Evolutionary conservation across 2,113 vertebrate genomes (phyloP), one percentile per base, ranked within the genome.

Genomic region (Malurus cyaneus): DNA sequence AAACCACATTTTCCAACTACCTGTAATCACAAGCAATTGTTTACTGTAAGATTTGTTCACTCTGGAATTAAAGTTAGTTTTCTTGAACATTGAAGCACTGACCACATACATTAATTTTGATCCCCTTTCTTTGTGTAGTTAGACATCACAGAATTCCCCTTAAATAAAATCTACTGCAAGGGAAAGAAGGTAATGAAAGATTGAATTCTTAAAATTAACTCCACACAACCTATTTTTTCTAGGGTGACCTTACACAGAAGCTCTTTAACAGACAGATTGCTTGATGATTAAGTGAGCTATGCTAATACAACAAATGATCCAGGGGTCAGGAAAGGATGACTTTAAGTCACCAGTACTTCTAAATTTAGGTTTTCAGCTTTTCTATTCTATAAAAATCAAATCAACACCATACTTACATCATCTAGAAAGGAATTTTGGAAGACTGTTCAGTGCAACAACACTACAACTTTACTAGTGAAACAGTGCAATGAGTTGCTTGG

Each of bases 161-260:
- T 53, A 79, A 72, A 84, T n/a, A 73, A 82, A 79, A 57, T 26
- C 57, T 67, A 24, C 39, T 71, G 41, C 36, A 71, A 57, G 26
- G 8, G 13, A 76, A 91, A 53, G 16, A 7, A 66, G 39, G 20
- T 34, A 94, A 70, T 34, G 11, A 47, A 87, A 90, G 13, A 70
- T 65, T n/a, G 60, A 42, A 77, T 52, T 85, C 60, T 61, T 84
- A 64, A 90, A 67, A 76, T 24, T 72, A 87, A 54, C 29, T 69
- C 73, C 34, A 64, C 3, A 19, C 10, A 12, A 25, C 5, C 1
- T 16, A 29, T 59, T 80, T 64, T 60, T 41, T 8, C 46, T 41
- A 46, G 6, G 12, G 28, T 66, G 76, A 82, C 50, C 26, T 73
- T 49, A 78, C 20, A n/a, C 47, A 87, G 29, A 36, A 44, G 26